phyloP scores from a whole-genome alignment of 2,113 vertebrate genomes.

The Emydura subglobosa region DNA sequence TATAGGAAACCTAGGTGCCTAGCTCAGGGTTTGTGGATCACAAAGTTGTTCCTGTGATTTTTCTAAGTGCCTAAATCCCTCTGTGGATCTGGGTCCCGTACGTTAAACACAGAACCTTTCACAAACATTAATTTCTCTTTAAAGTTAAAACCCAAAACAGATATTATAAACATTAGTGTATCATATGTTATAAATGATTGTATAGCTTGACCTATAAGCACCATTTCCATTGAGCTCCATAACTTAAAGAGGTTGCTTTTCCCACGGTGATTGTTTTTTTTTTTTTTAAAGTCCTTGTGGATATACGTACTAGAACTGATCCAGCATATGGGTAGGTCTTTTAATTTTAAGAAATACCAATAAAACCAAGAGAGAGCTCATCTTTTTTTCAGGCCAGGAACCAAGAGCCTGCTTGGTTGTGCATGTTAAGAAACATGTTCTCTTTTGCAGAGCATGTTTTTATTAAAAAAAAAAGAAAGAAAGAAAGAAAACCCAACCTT shows the following conservation, averaged over 20 bases:
- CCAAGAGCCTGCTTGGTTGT: background rate
- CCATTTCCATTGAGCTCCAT: accelerated
- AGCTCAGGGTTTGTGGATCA: background rate
- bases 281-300: background rate
- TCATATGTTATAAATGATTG: background rate
- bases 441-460: background rate
- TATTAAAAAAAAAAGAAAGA: background rate
- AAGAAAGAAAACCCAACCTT: background rate
- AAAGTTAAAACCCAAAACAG: background rate
- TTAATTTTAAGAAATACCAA: slow-evolving; percentile 3
- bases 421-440: background rate
- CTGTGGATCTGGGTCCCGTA: background rate
- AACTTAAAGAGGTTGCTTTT: background rate
- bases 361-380: background rate
- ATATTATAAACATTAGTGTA: background rate
- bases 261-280: background rate
- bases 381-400: background rate
- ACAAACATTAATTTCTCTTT: background rate
- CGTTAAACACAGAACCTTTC: background rate
- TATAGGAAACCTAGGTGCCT: background rate
- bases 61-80: background rate
- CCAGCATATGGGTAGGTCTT: background rate
- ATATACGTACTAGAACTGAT: background rate
- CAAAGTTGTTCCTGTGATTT: background rate
- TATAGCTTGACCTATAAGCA: background rate